phyloP scores from a whole-genome alignment of 2,888 invertebrate genomes.

The Brassicogethes aeneus region DNA sequence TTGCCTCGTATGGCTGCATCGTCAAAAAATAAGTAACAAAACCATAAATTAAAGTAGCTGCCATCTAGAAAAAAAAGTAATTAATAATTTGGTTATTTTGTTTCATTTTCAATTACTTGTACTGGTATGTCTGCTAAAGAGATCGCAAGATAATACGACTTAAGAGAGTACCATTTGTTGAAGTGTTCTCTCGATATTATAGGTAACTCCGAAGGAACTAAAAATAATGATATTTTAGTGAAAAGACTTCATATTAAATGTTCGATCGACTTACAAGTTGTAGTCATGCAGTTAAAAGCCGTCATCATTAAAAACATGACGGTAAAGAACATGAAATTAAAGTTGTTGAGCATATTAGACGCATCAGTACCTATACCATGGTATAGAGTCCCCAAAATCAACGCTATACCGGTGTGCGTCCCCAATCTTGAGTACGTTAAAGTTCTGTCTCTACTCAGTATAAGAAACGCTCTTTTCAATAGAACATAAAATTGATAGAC shows the following conservation, averaged over 20 bases:
- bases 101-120: conserved; percentile 24
- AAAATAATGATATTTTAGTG: conserved; percentile 3
- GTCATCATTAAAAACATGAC: conserved; percentile 93
- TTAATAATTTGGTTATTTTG: neutral
- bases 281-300: conserved; percentile 81
- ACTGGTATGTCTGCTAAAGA: conserved; percentile 59
- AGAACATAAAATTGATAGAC: conserved; percentile 51
- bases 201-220: conserved; percentile 56
- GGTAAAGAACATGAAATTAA: conserved; percentile 82
- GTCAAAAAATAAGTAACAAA: conserved; percentile 79
- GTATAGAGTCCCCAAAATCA: conserved; percentile 76
- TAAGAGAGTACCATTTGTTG: conserved; percentile 60
- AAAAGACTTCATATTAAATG: too few relatives aligned
- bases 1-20: conserved; percentile 69
- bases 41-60: conserved; percentile 61
- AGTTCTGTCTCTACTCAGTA: conserved; percentile 61
- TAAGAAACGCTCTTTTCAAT: conserved; percentile 52
- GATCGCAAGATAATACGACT: conserved; percentile 53
- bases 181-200: conserved; percentile 55
- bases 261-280: conserved; percentile 85
- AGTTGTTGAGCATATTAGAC: conserved; percentile 72
- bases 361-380: conserved; percentile 83
- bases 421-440: conserved; percentile 67
- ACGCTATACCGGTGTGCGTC: conserved; percentile 72
- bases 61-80: conserved; percentile 39